Percentiles rank a stretch among this genome's conserved stretches.
These are phyloP conservation scores for Drosophila mojavensis DNA, from an alignment of 1,140 invertebrate genomes.

Conservation along the genomic window DNA sequence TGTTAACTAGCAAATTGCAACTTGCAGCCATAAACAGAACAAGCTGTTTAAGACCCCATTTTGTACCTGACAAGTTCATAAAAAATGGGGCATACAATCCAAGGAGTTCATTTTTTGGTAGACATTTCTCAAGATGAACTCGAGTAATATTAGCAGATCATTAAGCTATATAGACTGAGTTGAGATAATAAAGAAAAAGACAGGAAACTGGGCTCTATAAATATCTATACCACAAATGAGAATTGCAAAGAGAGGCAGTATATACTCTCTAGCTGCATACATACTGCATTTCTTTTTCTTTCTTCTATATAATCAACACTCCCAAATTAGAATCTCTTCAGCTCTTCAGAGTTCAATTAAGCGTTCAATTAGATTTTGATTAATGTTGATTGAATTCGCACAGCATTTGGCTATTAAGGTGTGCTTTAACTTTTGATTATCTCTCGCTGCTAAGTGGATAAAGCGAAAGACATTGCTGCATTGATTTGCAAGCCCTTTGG, in stretches of 20 bases:
- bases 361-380: constrained; percentile 1
- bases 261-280: too few species aligned
- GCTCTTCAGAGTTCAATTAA: neutral
- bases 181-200: too few species aligned
- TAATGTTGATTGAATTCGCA: constrained; percentile 18
- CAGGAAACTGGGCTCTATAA: too few species aligned
- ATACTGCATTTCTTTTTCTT: too few species aligned
- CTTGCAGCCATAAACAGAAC: constrained; percentile 33
- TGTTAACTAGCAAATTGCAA: constrained; percentile 37
- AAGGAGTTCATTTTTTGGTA: neutral
- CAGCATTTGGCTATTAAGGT: constrained; percentile 11
- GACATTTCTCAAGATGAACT: neutral
- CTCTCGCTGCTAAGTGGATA: neutral
- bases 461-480: constrained; percentile 4
- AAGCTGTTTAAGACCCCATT: constrained; percentile 12
- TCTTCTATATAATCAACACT: neutral
- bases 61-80: neutral
- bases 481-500: constrained; percentile 21
- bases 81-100: constrained; percentile 5
- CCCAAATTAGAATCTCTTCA: neutral
- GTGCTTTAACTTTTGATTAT: neutral
- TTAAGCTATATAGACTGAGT: too few species aligned
- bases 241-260: too few species aligned
- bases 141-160: too few species aligned
- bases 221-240: too few species aligned